Conservation (phyloP, 2,797 vertebrate genomes). For the Falco cherrug region DNA sequence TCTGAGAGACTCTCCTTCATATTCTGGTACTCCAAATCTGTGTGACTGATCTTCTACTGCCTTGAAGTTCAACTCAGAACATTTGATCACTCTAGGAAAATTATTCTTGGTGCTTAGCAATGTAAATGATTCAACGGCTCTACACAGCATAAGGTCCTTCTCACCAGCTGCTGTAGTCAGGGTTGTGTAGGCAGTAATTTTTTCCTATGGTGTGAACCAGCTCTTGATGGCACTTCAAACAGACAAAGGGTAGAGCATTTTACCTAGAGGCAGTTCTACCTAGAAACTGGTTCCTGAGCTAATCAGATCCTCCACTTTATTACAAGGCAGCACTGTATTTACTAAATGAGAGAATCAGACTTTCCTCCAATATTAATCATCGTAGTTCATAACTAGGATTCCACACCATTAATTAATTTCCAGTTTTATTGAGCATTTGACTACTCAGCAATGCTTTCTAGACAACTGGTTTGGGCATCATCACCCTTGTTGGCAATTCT, state of each 20-base stretch:
- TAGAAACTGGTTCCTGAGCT: not conserved
- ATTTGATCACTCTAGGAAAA: not conserved
- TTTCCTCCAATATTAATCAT: not conserved
- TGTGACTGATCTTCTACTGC: not conserved
- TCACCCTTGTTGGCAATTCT: not conserved
- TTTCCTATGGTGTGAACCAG: not conserved
- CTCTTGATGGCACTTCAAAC: not conserved
- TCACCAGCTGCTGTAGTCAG: not conserved
- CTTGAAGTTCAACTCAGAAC: not conserved
- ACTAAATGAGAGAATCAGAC: not conserved
- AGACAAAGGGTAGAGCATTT: not conserved
- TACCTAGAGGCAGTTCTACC: not conserved
- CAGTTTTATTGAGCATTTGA: conserved; percentile 43
- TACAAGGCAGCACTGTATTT: not conserved
- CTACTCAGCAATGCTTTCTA: conserved; percentile 18
- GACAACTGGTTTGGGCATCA: conserved; percentile 3
- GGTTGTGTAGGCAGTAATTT: not conserved
- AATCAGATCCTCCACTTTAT: not conserved
- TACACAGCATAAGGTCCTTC: not conserved
- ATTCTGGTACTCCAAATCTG: not conserved
- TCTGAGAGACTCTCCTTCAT: not conserved
- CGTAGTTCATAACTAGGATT: conserved; percentile 26
- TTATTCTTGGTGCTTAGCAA: not conserved
- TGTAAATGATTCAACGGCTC: not conserved
- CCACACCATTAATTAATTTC: conserved; percentile 31